Base-by-base conservation (phyloP, 2,113 vertebrate genomes). In the Oreotrochilus melanogaster region DNA sequence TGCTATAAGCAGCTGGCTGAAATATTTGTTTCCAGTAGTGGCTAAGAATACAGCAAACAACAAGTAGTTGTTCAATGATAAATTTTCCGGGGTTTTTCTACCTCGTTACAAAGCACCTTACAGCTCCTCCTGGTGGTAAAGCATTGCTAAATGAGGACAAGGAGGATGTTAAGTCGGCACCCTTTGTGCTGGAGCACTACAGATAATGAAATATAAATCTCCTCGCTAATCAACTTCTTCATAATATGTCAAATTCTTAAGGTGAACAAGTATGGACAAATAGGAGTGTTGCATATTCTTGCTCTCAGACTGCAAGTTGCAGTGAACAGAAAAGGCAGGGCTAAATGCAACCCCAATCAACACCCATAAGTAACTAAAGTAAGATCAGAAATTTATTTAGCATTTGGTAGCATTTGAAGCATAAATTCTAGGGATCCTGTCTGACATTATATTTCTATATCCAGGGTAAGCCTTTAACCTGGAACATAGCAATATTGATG, bases 81-180 rank as follows among this genome's bases (percentile, higher is more conserved):
- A 30, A 24, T 60, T 64, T 78, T 30, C 31, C 2, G 0, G 0
- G 39, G 11, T 11, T 64, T 60, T 78, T 67, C 39, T 3, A 3
- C 11, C 14, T 57, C 1, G 0, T 58, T 51, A 37, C 37, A 19
- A n/a, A 17, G 27, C 30, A 24, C 70, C 8, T 45, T 60, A 24
- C n/a, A 94, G 86, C 84, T 89, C 95, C 92, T 86, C 86, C 92
- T 92, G 25, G 71, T 91, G 94, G 70, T 47, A 67, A 69, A 85
- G 45, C 47, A 3, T 27, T 58, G 57, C 64, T 56, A 73, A 86
- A 87, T 0, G 14, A 92, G 42, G 22, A 50, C 25, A 18, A 82
- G 42, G 16, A 54, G 42, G n/a, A 18, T 3, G 1, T 6, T 45
- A 24, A 74, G 47, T 31, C 0, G 0, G 24, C 21, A 17, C 47